Base-by-base conservation (phyloP, 1,140 invertebrate species). In the Drosophila pallidifrons region DNA sequence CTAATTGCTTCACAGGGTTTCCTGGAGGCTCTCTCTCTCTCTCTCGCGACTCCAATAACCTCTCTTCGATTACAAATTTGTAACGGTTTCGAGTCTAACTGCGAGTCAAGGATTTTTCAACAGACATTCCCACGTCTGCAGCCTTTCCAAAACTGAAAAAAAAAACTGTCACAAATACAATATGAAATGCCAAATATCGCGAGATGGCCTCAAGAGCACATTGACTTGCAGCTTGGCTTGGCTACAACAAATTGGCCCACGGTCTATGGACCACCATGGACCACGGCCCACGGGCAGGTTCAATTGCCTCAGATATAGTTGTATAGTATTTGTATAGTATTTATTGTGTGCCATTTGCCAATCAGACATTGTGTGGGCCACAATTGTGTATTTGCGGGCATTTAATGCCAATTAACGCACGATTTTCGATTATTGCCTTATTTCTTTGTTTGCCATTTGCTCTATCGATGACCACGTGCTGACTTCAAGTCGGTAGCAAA, bases 341-440 rank as follows among this genome's bases (percentile, higher is more conserved):
- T 20, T 20, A 38, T 75, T 65, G 11, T 77, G 65, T 75, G 15
- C 15, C 35, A 85, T 79, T 81, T 64, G 76, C 25, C 65, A 57
- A 74, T 59, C 63, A 57, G 57, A 60, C 45, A 79, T 65, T 86
- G 78, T 79, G 49, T 81, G 74, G 70, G 70, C n/a, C 41, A 5
- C 47, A 54, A 54, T 54, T 54, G 51, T 54, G 51, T 54, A 30
- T 71, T 41, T 66, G 60, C 71, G 68, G 41, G 45, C 49, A 81
- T 63, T 85, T 86, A 77, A 78, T 81, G 80, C 80, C 83, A 87
- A 87, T 87, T 87, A 82, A 89, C 69, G 79, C 79, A 89, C 69
- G 85, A 83, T 76, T 77, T 65, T 74, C 51, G 64, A 72, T 79
- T 73, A 69, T 66, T 81, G 52, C 61, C 52, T 77, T 25, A 25